Evolutionary conservation across 2,888 invertebrate genomes (phyloP).

Genomic region (Tachystola acroxantha): DNA sequence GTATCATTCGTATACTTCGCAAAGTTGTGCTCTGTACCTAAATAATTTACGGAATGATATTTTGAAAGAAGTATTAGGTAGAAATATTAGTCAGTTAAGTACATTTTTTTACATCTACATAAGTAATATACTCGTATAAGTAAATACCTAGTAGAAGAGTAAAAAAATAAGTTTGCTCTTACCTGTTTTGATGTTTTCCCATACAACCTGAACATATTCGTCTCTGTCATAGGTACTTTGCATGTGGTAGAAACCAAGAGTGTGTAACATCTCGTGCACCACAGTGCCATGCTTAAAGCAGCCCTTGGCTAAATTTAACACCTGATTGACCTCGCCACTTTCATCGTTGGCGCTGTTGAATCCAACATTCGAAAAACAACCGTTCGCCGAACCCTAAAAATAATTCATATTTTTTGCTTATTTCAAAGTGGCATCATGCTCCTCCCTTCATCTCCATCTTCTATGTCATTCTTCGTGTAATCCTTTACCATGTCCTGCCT

Average conservation of each 20-base stretch:
- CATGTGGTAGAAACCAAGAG: constrained; percentile 90
- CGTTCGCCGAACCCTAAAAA: constrained; percentile 83
- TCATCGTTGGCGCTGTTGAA: constrained; percentile 33
- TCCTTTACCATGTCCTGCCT: no score
- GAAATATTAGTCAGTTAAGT: no score
- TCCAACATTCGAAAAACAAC: constrained; percentile 70
- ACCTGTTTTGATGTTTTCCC: constrained; percentile 84
- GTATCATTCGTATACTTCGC: constrained; percentile 81
- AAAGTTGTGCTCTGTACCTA: constrained; percentile 80
- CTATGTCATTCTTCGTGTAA: no score
- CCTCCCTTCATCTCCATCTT: no score
- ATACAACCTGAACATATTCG: constrained; percentile 84
- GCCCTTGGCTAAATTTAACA: constrained; percentile 73
- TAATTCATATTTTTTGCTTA: no score
- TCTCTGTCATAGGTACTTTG: constrained; percentile 89
- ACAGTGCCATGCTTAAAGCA: constrained; percentile 81
- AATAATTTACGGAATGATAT: no score
- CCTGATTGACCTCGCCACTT: constrained; percentile 45
- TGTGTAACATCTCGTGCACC: constrained; percentile 88
- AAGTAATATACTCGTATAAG: no score
- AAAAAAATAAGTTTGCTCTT: no score
- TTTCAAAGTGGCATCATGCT: no score
- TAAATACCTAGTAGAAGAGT: no score
- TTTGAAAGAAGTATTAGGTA: no score
- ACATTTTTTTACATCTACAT: no score